A percentile compares a stretch with the other conserved stretches of the same genome.
Conservation (phyloP, 2,888 invertebrate species). For the Cryptophagus acutangulus region DNA sequence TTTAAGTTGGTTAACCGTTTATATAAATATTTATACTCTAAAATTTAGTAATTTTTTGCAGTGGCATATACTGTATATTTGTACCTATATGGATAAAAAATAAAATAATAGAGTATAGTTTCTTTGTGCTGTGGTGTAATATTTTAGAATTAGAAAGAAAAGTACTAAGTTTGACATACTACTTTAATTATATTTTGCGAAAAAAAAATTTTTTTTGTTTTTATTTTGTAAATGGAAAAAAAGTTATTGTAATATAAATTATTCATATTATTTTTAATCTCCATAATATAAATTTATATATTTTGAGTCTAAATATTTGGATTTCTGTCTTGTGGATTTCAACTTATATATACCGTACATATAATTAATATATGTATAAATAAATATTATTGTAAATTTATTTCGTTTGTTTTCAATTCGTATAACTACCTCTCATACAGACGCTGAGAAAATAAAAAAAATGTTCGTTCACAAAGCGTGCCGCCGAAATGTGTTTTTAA, state of each 20-base stretch:
- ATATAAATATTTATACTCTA: slow-evolving; percentile 38
- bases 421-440: slow-evolving; percentile 1
- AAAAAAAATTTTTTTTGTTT: slow-evolving; percentile 27
- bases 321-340: slow-evolving; percentile 50
- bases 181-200: slow-evolving; percentile 24
- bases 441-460: slow-evolving; percentile 2
- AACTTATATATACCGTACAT: slow-evolving; percentile 48
- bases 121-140: slow-evolving; percentile 53
- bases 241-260: slow-evolving; percentile 40
- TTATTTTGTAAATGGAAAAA: slow-evolving; percentile 36
- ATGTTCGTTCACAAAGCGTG: too few species aligned
- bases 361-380: slow-evolving; percentile 50
- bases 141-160: slow-evolving; percentile 46
- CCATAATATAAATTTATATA: slow-evolving; percentile 37
- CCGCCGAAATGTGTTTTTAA: slow-evolving; percentile 12
- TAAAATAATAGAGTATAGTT: slow-evolving; percentile 43
- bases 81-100: slow-evolving; percentile 50
- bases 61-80: slow-evolving; percentile 50
- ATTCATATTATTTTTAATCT: slow-evolving; percentile 37
- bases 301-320: slow-evolving; percentile 41
- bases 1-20: slow-evolving; percentile 39
- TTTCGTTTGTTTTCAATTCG: slow-evolving; percentile 15
- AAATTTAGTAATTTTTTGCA: slow-evolving; percentile 42
- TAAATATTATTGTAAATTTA: slow-evolving; percentile 49
- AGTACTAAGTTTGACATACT: slow-evolving; percentile 42